Evolutionary conservation across 2,797 vertebrate species (phyloP).

Genomic region (Leucoraja ocellata): DNA sequence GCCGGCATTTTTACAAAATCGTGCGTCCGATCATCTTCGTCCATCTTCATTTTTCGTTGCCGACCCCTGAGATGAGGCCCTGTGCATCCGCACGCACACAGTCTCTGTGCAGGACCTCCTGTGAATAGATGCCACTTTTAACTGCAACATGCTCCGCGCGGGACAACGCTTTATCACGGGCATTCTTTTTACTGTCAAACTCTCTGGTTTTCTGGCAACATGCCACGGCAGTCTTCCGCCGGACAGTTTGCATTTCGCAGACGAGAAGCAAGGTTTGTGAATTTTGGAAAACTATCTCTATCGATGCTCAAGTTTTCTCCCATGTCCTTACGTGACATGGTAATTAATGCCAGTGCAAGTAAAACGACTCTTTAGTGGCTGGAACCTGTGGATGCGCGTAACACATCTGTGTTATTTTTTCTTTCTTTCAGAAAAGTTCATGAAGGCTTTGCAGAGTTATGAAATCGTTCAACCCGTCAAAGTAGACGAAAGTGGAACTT

Average conservation of each 20-base stretch:
- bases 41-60: neutral
- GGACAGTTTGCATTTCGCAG: constrained; percentile 58
- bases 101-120: constrained; percentile 49
- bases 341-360: too few relatives aligned
- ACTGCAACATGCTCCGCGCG: constrained; percentile 74
- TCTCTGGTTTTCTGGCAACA: constrained; percentile 60
- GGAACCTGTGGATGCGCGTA: neutral
- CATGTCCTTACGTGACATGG: neutral
- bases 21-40: neutral
- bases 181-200: constrained; percentile 57
- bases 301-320: neutral
- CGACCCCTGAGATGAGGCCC: neutral
- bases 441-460: constrained; percentile 59
- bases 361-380: neutral
- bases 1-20: constrained; percentile 43
- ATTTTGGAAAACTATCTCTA: neutral
- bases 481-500: constrained; percentile 65
- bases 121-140: constrained; percentile 45
- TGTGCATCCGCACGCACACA: constrained; percentile 41
- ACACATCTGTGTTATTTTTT: constrained; percentile 41
- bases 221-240: constrained; percentile 57
- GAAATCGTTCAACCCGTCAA: constrained; percentile 71
- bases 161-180: constrained; percentile 58
- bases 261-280: constrained; percentile 77
- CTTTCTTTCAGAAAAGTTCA: constrained; percentile 58